Evolutionary conservation across 2,888 invertebrate genomes (phyloP), one percentile per base, ranked within the genome.

Genomic region (Acanthopleura granulata): DNA sequence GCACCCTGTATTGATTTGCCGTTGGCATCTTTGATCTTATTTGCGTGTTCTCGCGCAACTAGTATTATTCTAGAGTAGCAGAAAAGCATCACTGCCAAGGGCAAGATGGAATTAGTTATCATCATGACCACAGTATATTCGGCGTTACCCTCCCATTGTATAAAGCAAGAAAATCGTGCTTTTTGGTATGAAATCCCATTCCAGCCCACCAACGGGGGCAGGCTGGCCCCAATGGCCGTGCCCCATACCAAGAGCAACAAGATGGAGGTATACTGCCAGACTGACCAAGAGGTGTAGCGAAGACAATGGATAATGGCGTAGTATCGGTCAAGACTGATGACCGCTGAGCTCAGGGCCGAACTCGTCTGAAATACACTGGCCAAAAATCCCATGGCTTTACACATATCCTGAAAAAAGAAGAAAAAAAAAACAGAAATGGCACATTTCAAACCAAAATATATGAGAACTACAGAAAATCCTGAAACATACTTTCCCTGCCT

Each of bases 241-340:
- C 73, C 49, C 82, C 82, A 81, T 14, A 80, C 74, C 25, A 72
- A 49, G 1, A 74, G 14, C 22, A 81, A 27, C 14, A 77, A 49
- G 16, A 73, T 25, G 1, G 72, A 57, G 1, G 72, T 75, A 40
- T 81, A 81, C 40, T 51, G 76, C n/a, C 72, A 74, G 11, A 76
- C 73, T 11, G 79, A 76, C 81, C 80, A 81, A 62, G 80, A 76
- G 4, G 80, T 77, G 71, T 82, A 81, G 15, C 76, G 75, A 9
- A 82, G 77, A 57, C 82, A 82, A 61, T 81, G 79, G 15, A 80
- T 79, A 40, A 82, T 82, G 49, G 82, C 78, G 0, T 78, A 75
- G 76, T 80, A 82, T 9, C 82, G 76, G 62, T 82, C 82, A n/a
- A 82, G 14, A 16, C 81, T 78, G 29, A 82, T 79, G 16, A 72